A percentile compares a stretch with the other conserved stretches of the same genome.
phyloP scores from a whole-genome alignment of 2,888 invertebrate species.

The Caenorhabditis becei region DNA sequence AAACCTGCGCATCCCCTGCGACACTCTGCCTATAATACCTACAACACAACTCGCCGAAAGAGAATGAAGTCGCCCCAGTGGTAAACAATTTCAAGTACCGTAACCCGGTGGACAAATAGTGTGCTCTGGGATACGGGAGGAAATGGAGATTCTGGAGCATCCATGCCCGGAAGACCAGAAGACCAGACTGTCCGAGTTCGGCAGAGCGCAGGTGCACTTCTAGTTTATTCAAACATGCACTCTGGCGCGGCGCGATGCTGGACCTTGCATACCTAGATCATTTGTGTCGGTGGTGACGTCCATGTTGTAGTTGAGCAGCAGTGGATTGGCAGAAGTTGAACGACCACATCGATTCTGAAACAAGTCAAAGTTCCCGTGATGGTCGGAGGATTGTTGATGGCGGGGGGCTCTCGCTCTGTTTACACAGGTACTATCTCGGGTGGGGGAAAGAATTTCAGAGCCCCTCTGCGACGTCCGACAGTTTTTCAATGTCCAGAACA shows the following conservation, averaged over 20 bases:
- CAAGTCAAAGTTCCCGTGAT: conserved; percentile 5
- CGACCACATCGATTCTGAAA: conserved; percentile 68
- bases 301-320: conserved; percentile 70
- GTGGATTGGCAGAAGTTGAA: conserved; percentile 70
- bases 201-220: conserved; percentile 15
- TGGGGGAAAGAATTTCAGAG: conserved; percentile 49
- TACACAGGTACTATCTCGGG: conserved; percentile 53
- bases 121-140: conserved; percentile 10
- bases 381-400: conserved; percentile 42
- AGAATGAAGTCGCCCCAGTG: conserved; percentile 48
- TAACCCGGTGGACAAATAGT: conserved; percentile 54
- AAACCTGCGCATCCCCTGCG: conserved; percentile 32
- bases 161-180: background rate
- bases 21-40: conserved; percentile 24
- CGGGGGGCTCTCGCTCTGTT: conserved; percentile 55
- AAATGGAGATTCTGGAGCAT: background rate
- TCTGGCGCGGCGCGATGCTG: conserved; percentile 1
- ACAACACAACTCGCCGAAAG: conserved; percentile 44
- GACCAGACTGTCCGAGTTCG: conserved; percentile 10
- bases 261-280: conserved; percentile 66
- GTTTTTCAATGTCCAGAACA: conserved; percentile 60
- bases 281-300: conserved; percentile 73
- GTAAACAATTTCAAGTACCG: conserved; percentile 58
- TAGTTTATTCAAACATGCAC: conserved; percentile 38
- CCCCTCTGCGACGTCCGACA: conserved; percentile 48